Evolutionary conservation across 2,113 vertebrate species (phyloP).

Genomic region (Nesoenas mayeri): DNA sequence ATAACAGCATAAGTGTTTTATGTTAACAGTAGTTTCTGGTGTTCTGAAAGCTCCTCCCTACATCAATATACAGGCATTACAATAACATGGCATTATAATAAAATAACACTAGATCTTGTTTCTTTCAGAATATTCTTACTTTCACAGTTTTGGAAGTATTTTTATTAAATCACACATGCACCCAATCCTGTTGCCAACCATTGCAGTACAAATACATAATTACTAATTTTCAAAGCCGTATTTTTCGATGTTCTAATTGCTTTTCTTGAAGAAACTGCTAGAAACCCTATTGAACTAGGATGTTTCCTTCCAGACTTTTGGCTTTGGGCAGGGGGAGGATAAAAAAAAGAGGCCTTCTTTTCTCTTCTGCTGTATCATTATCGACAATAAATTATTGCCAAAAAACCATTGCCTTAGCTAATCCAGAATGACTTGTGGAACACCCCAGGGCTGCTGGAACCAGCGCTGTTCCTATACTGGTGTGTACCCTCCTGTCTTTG

Average conservation of each 20-base stretch:
- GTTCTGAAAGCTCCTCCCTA: constrained; percentile 4
- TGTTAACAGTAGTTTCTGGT: not conserved
- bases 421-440: not conserved
- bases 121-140: not conserved
- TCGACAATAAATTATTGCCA: not conserved
- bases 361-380: not conserved
- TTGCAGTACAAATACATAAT: not conserved
- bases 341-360: not conserved
- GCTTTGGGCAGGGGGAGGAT: not conserved
- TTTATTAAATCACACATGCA: not conserved
- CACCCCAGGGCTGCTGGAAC: not conserved
- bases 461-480: not conserved
- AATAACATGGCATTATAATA: not conserved
- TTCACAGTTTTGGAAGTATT: not conserved
- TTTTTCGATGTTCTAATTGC: not conserved
- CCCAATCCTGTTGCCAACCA: not conserved
- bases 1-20: not conserved
- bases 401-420: not conserved
- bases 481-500: not conserved
- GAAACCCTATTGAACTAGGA: not conserved
- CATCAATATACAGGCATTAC: not conserved
- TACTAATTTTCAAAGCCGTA: not conserved
- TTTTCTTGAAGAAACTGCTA: not conserved
- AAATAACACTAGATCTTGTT: not conserved
- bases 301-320: not conserved